Evolutionary conservation across 2,797 vertebrate genomes (phyloP), one percentile per base, ranked within the genome.

Genomic region (Centroberyx gerrardi): DNA sequence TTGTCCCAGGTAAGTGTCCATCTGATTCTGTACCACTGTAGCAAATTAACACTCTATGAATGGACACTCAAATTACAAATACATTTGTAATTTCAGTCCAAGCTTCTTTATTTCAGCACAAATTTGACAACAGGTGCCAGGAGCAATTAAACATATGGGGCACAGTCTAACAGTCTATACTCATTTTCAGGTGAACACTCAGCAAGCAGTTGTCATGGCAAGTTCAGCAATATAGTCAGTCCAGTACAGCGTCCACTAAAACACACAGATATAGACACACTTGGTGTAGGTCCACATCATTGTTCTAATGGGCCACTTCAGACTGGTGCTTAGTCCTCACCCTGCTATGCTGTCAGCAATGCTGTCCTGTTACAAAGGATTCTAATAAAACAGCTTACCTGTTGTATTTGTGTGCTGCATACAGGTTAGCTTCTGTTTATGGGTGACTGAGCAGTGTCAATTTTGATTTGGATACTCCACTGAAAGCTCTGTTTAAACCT

Each of bases 391-490:
- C 18, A 12, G 29, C 48, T 12, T 33, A 2, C n/a, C 62, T n/a
- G 46, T 56, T 49, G 5, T 38, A 52, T 22, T 51, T 65, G 48
- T 33, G n/a, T 36, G 28, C 46, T 14, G 40, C 6, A 40, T 18
- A 7, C 28, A 52, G 46, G 31, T 52, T 51, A 14, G 44, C 42
- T 17, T n/a, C 9, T 40, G 48, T 51, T 60, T 38, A 52, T 18
- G 44, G 71, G 33, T 44, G 52, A 68, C 18, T 51, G 64, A 40
- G 60, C 56, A 22, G 29, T 58, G 51, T 55, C 64, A 27, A 17
- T 44, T 46, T 59, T 59, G 31, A 31, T 75, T 42, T 52, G 31
- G 36, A 58, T n/a, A 46, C 46, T 38, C n/a, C 18, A 5, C 65
- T 28, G 17, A 63, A 52, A 28, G 13, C 7, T 18, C 29, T 68